Evolutionary conservation across 2,888 invertebrate species (phyloP), one percentile per base, ranked within the genome.

Genomic region (Lordiphosa andalusiaca): DNA sequence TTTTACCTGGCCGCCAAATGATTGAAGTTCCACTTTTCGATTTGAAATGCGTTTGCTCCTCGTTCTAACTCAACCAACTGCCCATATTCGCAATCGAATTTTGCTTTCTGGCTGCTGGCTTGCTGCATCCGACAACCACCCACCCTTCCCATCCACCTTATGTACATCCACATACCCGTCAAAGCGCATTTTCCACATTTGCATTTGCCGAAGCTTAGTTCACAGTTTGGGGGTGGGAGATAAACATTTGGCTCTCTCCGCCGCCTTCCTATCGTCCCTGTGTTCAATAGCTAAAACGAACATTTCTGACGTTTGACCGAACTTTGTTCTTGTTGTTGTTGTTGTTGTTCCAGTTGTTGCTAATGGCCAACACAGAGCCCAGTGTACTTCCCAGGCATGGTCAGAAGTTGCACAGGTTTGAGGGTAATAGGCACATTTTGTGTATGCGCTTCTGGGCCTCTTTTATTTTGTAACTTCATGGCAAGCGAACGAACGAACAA

Each of bases 11-110:
- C 51, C 71, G 65, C 55, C 71, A 63, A 82, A 71, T 84, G 66
- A 68, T 71, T 81, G 82, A 84, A 77, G 84, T 71, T 77, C 82
- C 82, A 81, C 75, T 67, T 84, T 84, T 77, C 71, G 84, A 81
- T 81, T 74, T 71, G 72, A 67, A 77, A 77, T 84, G 84, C 82
- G 78, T 84, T 81, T 71, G 81, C 67, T 48, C 56, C 49, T 46
- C 46, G 41, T 13, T 50, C 48, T 42, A 39, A 40, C 53, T 41
- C 62, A 13, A 46, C 23, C 47, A 68, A 71, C 67, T 68, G 72
- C 67, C 55, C 63, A 41, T 37, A 12, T 30, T 23, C 48, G 42
- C 19, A 19, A 4, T 4, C 19, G 19, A 4, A 19, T 19, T 19
- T 4, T 19, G 19, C 3, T 19, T 19, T 16, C 23, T 23, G 23